Evolutionary conservation across 2,797 vertebrate genomes (phyloP), one percentile per base, ranked within the genome.

Genomic region (Lophius americanus): DNA sequence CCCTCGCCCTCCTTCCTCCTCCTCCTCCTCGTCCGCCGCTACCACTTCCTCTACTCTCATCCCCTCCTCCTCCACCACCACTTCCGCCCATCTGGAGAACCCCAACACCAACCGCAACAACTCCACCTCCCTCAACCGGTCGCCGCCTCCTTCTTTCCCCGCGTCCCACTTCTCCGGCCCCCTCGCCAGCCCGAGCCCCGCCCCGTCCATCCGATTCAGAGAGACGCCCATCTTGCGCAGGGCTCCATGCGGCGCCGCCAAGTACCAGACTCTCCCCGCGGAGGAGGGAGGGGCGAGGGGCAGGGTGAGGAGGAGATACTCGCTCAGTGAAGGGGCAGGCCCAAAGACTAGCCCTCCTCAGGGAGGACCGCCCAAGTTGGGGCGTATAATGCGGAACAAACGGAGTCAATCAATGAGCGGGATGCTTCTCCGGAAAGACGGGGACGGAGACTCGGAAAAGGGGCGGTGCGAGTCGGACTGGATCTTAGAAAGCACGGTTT

Each of bases 41-140:
- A 44, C n/a, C 0, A 3, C 90, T 32, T 76, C 91, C 82, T 49
- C 84, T 0, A 61, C 87, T 51, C 77, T 91, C 11, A 68, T 89
- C 82, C 85, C 91, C 8, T 51, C 89, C 71, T 51, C 89, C 71
- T 32, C 76, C 23, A 23, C 23, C 23, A 23, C 23, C 23, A 23
- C 23, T 23, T 23, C 23, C 41, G 62, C 81, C 56, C 75, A 91
- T 23, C 61, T 91, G 2, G 97, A 99, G 85, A 93, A 95, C 78
- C 96, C 95, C 69, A 99, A 98, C 93, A 96, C 94, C 75, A 99
- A 98, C 93, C 95, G 96, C 68, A 99, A 99, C 92, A 99, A 98
- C 92, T 99, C 97, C 79, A 96, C 96, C 32, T 92, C 94, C 8
- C 93, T 97, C 73, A 95, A 95, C 92, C 85, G 94, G 73, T 89